Percentiles rank a stretch among this genome's conserved stretches.
phyloP scores from a whole-genome alignment of 2,113 vertebrate species.

The Spheniscus mendiculus region DNA sequence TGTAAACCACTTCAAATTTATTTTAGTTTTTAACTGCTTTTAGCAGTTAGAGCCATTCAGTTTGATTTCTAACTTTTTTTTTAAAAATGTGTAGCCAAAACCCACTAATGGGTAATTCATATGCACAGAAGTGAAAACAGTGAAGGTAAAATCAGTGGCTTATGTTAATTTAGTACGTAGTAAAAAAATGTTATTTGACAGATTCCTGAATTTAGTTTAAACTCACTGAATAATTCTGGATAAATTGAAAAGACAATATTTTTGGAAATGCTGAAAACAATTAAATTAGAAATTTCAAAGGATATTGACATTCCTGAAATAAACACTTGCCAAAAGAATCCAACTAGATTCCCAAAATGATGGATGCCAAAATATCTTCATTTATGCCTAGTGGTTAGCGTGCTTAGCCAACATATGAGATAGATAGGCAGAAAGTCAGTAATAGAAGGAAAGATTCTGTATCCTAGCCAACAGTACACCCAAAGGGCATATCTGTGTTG shows the following conservation, averaged over 20 bases:
- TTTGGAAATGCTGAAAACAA: neutral
- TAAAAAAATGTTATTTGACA: neutral
- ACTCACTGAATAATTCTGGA: neutral
- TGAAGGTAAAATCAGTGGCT: neutral
- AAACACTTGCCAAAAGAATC: neutral
- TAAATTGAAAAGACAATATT: neutral
- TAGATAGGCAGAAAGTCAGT: neutral
- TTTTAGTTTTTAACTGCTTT: neutral
- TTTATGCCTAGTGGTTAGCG: neutral
- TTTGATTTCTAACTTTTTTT: neutral
- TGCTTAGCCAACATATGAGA: neutral
- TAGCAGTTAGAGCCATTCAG: neutral
- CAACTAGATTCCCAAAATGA: neutral
- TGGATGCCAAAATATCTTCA: neutral
- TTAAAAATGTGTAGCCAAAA: neutral
- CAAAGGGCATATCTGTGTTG: neutral
- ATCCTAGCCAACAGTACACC: neutral
- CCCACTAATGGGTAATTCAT: neutral
- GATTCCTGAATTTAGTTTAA: neutral
- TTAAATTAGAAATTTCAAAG: neutral
- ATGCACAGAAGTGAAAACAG: neutral
- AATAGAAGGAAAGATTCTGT: neutral
- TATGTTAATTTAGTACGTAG: neutral
- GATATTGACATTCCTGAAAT: neutral
- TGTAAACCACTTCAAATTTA: neutral